Conservation (phyloP, 2,113 vertebrate species). For the Physeter macrocephalus region DNA sequence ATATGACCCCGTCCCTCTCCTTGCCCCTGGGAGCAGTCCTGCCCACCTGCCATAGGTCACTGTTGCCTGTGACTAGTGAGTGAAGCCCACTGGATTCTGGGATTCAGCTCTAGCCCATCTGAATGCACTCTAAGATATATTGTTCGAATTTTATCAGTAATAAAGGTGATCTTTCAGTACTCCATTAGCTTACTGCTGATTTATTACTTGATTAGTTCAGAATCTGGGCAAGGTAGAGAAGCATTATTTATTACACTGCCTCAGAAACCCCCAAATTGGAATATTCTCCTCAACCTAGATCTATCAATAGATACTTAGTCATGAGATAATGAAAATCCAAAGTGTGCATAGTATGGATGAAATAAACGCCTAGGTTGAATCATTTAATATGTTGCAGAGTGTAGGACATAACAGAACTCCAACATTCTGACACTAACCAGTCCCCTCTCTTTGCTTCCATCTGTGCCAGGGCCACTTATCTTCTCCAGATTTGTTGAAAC, state of each 20-base stretch:
- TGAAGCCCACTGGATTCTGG: neutral
- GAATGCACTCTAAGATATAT: neutral
- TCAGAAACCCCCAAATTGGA: neutral
- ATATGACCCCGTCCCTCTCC: neutral
- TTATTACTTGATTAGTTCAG: slow-evolving; percentile 23
- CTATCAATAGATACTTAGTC: neutral
- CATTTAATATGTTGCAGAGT: neutral
- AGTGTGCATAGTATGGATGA: neutral
- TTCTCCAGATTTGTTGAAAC: neutral
- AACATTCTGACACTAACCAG: neutral
- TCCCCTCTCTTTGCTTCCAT: neutral
- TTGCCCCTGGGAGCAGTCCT: neutral
- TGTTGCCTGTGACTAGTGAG: neutral
- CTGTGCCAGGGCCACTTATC: neutral
- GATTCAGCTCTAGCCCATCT: neutral
- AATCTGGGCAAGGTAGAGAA: neutral
- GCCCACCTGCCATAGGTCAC: neutral
- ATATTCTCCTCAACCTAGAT: neutral
- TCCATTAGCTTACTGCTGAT: neutral
- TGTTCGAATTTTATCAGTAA: neutral
- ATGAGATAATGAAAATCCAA: slow-evolving; percentile 10
- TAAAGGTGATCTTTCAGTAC: neutral
- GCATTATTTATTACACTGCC: neutral
- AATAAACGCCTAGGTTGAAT: neutral
- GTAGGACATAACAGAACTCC: neutral